A percentile compares a stretch with the other conserved stretches of the same genome.
Evolutionary conservation across 64 coral and sea anemone species (phyloP).

Genomic region (Porites australiensis): DNA sequence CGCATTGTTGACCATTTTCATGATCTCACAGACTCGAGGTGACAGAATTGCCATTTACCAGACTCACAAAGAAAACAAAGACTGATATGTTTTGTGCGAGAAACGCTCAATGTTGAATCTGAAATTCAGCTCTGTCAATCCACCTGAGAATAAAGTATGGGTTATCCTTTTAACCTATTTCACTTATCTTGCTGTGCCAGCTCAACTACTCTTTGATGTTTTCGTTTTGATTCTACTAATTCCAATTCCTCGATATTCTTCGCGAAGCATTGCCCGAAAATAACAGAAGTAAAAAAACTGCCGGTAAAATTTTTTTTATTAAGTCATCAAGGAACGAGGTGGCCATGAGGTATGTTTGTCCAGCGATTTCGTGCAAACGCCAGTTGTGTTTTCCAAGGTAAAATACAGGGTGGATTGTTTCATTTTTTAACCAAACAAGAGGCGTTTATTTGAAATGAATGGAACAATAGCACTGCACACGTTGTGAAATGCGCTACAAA

Average conservation of each 20-base stretch:
- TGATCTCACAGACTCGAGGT: neutral
- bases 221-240: neutral
- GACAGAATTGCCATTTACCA: neutral
- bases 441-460: conserved; percentile 5
- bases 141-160: neutral
- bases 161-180: neutral
- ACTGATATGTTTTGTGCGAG: neutral
- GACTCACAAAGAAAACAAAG: neutral
- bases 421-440: conserved; percentile 39
- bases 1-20: neutral
- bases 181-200: too few relatives aligned
- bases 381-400: conserved; percentile 34
- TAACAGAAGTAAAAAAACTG: neutral
- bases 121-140: conserved; percentile 39
- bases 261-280: neutral
- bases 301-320: too few relatives aligned
- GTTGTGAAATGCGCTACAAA: conserved; percentile 16
- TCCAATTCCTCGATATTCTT: neutral
- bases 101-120: conserved; percentile 27
- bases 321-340: neutral
- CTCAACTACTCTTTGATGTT: neutral
- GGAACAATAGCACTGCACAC: conserved; percentile 17
- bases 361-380: neutral
- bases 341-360: neutral
- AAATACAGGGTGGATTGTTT: conserved; percentile 36